Evolutionary conservation across 2,797 vertebrate species (phyloP).

Genomic region (Nothura maculosa): DNA sequence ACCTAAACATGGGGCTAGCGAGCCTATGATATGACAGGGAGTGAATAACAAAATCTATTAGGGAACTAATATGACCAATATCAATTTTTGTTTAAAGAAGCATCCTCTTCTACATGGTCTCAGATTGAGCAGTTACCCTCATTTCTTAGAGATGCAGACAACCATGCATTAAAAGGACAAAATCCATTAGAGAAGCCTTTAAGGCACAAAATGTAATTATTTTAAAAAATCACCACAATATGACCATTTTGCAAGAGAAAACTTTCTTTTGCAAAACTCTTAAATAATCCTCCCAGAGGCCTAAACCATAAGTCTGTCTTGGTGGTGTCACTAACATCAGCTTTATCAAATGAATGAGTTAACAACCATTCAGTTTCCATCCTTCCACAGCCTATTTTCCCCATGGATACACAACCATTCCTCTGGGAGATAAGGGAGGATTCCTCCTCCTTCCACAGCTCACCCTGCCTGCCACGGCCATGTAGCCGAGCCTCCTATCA

Average conservation of each 20-base stretch:
- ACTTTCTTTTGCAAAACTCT: neutral
- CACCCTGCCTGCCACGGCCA: neutral
- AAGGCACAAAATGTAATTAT: neutral
- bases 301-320: neutral
- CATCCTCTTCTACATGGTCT: neutral
- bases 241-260: neutral
- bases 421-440: neutral
- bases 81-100: neutral
- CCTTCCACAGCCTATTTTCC: neutral
- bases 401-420: fast-evolving
- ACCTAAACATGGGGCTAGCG: neutral
- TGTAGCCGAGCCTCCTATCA: neutral
- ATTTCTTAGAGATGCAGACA: neutral
- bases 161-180: neutral
- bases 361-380: neutral
- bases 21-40: fast-evolving
- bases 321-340: neutral
- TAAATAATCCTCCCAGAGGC: neutral
- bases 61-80: neutral
- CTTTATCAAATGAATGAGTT: neutral
- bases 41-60: neutral
- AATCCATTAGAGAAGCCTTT: neutral
- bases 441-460: neutral
- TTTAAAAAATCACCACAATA: neutral
- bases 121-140: neutral